Base-by-base conservation (phyloP, 2,888 invertebrate genomes). In the Netelia inedita region DNA sequence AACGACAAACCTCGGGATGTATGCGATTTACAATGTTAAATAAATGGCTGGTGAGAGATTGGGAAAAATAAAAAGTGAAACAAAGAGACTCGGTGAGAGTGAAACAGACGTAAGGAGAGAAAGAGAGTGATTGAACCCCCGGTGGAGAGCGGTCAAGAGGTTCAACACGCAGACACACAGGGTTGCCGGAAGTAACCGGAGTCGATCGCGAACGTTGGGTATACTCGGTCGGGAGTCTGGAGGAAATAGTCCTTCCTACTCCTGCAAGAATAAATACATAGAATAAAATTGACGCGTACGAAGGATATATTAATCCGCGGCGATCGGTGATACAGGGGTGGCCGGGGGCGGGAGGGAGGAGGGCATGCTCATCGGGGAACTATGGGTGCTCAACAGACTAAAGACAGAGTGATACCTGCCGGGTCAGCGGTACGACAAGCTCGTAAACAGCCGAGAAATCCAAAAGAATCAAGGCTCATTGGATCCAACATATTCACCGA, bases 361-460 rank as follows among this genome's bases (percentile, higher is more conserved):
- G 91, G 92, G 92, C 90, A 93, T 94, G 94, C 90, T 93, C 94
- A 92, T 92, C 94, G 94, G 92, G 92, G 93, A 94, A 95, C 94
- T 94, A 98, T 98, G 98, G 98, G 98, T 94, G 98, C 98, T 94
- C 98, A 98, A 96, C 98, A 98, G 95, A 97, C 97, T 94, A 98
- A 98, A 95, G 98, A 98, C 95, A 96, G 97, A 94, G 96, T 96
- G 92, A 95, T 96, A 92, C 95, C 96, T 92, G 95, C 95, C 93
- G 97, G 96, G 91, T 96, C 93, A 87, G 90, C 97, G 90, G 95
- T 96, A 93, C 96, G 97, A 93, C 96, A 96, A 88, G 95, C 96
- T 85, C 96, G 97, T 92, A 96, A 95, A 93, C 97, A 97, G 94
- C 96, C 96, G 90, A 95, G 96, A 93, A 95, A 95, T 91, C 95